Evolutionary conservation across 2,113 vertebrate genomes (phyloP).

Genomic region (Mastomys coucha): DNA sequence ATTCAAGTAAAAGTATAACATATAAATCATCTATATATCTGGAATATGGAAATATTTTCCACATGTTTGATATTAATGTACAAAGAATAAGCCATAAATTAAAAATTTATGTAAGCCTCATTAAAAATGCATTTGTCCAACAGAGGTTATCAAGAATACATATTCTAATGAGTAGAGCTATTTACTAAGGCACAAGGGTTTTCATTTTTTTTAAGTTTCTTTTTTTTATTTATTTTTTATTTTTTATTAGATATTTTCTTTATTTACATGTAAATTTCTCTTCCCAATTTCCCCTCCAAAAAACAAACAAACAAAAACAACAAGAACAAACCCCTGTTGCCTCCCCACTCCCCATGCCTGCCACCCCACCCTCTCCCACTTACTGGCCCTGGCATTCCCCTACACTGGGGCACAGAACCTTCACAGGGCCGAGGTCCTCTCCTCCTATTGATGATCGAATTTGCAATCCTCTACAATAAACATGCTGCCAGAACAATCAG

Average conservation of each 20-base stretch:
- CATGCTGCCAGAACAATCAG: too few species aligned
- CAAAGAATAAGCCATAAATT: not conserved
- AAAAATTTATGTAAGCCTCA: not conserved
- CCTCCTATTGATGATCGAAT: too few species aligned
- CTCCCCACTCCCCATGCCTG: too few species aligned
- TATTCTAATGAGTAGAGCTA: not conserved
- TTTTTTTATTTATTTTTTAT: not conserved
- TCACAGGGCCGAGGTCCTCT: too few species aligned
- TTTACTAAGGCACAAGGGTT: not conserved
- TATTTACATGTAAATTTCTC: not conserved
- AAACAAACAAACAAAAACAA: too few species aligned
- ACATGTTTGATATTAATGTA: not conserved
- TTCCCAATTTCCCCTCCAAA: too few species aligned
- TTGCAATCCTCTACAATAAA: too few species aligned
- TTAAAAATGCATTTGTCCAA: not conserved
- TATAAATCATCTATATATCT: not conserved
- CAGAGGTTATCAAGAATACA: not conserved
- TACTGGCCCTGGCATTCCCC: too few species aligned
- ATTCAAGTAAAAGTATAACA: not conserved
- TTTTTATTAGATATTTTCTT: not conserved
- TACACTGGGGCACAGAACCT: too few species aligned
- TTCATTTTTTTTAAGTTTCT: too few species aligned
- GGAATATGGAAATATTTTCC: not conserved
- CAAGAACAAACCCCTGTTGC: too few species aligned
- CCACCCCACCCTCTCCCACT: too few species aligned